Percentiles rank a stretch among this genome's conserved stretches.
These are phyloP conservation scores for Synergus umbraculus DNA, from an alignment of 2,888 invertebrate genomes.

Conservation along the genomic window DNA sequence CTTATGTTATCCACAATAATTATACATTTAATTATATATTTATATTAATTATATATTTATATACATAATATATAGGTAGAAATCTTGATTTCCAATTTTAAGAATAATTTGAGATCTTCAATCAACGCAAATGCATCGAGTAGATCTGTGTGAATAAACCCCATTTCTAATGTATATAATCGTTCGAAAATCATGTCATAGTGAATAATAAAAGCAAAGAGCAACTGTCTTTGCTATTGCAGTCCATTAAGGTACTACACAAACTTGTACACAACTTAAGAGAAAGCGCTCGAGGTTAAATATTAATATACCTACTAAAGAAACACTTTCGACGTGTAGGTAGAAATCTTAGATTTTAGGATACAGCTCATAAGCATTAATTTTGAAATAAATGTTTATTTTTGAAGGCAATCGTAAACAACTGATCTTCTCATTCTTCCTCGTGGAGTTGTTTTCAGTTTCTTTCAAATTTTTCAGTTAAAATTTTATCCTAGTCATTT, in stretches of 20 bases:
- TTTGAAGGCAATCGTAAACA: slow-evolving; percentile 73
- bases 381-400: slow-evolving; percentile 77
- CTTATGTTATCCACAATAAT: background rate
- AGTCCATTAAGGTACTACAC: slow-evolving; percentile 64
- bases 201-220: slow-evolving; percentile 43
- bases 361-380: slow-evolving; percentile 75
- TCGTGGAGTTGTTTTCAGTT: slow-evolving; percentile 16
- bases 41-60: slow-evolving; percentile 17
- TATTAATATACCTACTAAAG: slow-evolving; percentile 67
- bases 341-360: slow-evolving; percentile 73
- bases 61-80: slow-evolving; percentile 43
- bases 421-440: slow-evolving; percentile 53
- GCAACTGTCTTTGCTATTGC: slow-evolving; percentile 25
- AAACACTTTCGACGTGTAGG: slow-evolving; percentile 69
- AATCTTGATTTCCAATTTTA: background rate
- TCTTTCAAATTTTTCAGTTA: slow-evolving; percentile 19
- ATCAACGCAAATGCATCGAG: slow-evolving; percentile 2
- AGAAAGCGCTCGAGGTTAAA: slow-evolving; percentile 60
- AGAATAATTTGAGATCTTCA: background rate
- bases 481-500: slow-evolving; percentile 18
- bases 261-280: slow-evolving; percentile 64
- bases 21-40: background rate
- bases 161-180: slow-evolving; percentile 36
- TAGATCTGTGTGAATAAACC: slow-evolving; percentile 34
- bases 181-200: slow-evolving; percentile 29